A percentile compares a stretch with the other conserved stretches of the same genome.
Evolutionary conservation across 2,797 vertebrate species (phyloP).

Genomic region (Heterohyrax brucei): DNA sequence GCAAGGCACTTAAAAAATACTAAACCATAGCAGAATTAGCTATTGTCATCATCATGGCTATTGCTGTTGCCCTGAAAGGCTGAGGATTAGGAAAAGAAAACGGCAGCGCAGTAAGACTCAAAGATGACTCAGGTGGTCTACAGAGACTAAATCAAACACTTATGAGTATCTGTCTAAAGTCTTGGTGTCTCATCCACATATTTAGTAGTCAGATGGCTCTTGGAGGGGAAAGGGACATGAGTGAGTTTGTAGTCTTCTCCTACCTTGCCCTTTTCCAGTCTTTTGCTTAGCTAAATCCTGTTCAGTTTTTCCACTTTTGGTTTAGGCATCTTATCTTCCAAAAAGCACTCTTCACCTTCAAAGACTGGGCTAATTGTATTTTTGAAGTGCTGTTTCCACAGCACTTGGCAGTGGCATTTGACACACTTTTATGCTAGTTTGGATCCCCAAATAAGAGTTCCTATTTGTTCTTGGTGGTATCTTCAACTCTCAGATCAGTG

Average conservation of each 20-base stretch:
- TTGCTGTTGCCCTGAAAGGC: neutral
- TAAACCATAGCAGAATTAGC: neutral
- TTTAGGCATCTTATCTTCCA: conserved; percentile 22
- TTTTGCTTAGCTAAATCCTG: neutral
- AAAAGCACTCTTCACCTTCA: neutral
- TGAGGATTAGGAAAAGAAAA: neutral
- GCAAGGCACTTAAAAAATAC: neutral
- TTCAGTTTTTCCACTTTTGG: neutral
- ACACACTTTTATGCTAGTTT: neutral
- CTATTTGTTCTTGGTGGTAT: neutral
- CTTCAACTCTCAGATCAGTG: neutral
- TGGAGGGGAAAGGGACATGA: neutral
- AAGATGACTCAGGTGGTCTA: neutral
- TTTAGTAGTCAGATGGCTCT: conserved; percentile 21
- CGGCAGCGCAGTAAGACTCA: neutral
- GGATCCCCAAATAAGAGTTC: neutral
- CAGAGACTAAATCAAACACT: conserved; percentile 19
- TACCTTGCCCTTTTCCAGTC: neutral
- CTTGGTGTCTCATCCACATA: neutral
- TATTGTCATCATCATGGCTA: neutral
- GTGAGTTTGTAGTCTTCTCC: neutral
- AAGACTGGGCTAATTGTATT: neutral
- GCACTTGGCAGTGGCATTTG: neutral
- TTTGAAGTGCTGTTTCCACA: neutral
- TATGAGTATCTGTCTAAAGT: neutral